phyloP scores from a whole-genome alignment of 2,797 vertebrate genomes.

The Hozukius guyotensis region DNA sequence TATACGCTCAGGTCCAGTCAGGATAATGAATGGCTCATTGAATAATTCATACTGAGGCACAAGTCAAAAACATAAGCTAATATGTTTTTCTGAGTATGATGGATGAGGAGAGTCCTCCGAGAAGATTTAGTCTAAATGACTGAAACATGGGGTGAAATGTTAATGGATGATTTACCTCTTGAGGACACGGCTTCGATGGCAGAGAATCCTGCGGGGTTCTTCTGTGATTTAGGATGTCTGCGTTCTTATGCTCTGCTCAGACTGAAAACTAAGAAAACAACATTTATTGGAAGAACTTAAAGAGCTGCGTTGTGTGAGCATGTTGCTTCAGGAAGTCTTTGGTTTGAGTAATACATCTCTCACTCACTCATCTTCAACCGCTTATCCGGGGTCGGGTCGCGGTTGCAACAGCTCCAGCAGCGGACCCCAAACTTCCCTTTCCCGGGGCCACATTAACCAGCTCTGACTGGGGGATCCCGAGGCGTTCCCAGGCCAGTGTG shows the following conservation, averaged over 20 bases:
- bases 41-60: slow-evolving; percentile 71
- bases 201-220: neutral
- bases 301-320: neutral
- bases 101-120: slow-evolving; percentile 53
- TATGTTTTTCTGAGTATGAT: slow-evolving; percentile 63
- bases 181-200: neutral
- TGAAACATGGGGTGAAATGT: slow-evolving; percentile 54
- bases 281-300: no score
- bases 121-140: slow-evolving; percentile 49
- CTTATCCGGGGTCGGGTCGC: no score
- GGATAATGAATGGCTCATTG: slow-evolving; percentile 62
- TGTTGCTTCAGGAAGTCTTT: neutral
- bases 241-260: neutral
- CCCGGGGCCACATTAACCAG: no score
- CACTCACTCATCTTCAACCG: no score
- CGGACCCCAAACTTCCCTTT: no score
- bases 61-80: slow-evolving; percentile 66
- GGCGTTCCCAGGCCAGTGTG: no score
- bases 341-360: neutral
- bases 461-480: no score
- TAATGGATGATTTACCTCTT: neutral
- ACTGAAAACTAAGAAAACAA: neutral
- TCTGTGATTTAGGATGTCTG: neutral
- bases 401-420: no score
- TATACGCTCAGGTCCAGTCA: slow-evolving; percentile 27